These are phyloP conservation scores for Invenusta paracnida DNA, from an alignment of 2,888 invertebrate species.

Conservation along the genomic window DNA sequence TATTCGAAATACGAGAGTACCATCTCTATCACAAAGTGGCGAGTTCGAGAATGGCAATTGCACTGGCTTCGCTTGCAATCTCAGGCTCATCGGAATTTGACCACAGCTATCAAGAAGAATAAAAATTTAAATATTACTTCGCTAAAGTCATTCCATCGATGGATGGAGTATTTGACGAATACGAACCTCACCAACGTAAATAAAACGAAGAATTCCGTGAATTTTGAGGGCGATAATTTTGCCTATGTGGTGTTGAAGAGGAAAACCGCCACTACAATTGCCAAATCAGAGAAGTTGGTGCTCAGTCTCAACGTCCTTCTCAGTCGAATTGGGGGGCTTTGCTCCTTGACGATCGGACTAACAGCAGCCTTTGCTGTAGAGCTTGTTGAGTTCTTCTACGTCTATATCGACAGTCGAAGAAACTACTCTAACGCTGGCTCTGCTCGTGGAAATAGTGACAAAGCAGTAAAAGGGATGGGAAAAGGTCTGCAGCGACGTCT, in stretches of 20 bases:
- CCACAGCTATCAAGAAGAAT: background rate
- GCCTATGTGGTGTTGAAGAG: conserved; percentile 33
- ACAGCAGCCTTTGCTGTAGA: conserved; percentile 30
- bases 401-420: background rate
- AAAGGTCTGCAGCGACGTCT: background rate
- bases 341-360: conserved; percentile 24
- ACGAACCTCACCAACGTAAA: conserved; percentile 1
- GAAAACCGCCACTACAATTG: conserved; percentile 9
- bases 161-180: conserved; percentile 24
- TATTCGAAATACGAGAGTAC: conserved; percentile 26
- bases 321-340: conserved; percentile 35
- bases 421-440: background rate
- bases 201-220: background rate
- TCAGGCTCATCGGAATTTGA: background rate
- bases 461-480: too few relatives aligned
- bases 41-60: conserved; percentile 33
- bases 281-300: conserved; percentile 5
- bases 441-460: too few relatives aligned
- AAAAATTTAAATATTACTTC: background rate
- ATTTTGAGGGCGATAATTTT: conserved; percentile 34
- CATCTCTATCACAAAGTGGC: conserved; percentile 33
- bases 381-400: conserved; percentile 29
- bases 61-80: conserved; percentile 25
- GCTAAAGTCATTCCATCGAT: background rate
- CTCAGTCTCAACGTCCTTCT: conserved; percentile 16